These are phyloP conservation scores for Camponotus vicinus DNA, from an alignment of 1,140 invertebrate genomes.

Conservation along the genomic window DNA sequence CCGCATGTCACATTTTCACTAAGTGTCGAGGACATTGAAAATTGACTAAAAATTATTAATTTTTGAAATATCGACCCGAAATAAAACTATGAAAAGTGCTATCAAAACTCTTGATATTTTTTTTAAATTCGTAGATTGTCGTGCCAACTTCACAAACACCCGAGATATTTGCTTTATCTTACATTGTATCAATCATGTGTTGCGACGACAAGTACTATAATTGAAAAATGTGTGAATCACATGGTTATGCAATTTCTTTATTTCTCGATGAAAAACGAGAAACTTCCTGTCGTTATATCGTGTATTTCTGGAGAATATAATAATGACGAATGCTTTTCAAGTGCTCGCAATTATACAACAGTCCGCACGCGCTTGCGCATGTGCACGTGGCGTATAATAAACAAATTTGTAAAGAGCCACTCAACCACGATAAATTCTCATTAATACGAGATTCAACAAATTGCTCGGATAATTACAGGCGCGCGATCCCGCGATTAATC, in stretches of 20 bases:
- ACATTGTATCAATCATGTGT: neutral
- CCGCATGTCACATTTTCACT: too few species aligned
- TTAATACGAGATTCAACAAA: constrained; percentile 84
- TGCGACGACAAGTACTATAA: neutral
- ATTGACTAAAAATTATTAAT: too few species aligned
- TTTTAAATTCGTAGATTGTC: too few species aligned
- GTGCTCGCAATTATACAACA: constrained; percentile 39
- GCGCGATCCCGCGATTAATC: constrained; percentile 81
- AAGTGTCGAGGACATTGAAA: too few species aligned
- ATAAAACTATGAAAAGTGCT: too few species aligned
- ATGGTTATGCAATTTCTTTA: neutral
- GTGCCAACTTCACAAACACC: too few species aligned
- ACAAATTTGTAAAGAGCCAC: constrained; percentile 79
- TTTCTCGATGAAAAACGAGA: neutral
- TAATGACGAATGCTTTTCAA: constrained; percentile 37
- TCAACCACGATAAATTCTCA: constrained; percentile 82
- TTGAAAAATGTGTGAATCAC: neutral
- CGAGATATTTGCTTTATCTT: neutral
- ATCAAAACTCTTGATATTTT: too few species aligned
- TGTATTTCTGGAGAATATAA: neutral
- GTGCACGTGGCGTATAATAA: constrained; percentile 61
- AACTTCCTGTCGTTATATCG: neutral
- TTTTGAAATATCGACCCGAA: too few species aligned
- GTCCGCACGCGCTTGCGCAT: constrained; percentile 8
- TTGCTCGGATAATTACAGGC: constrained; percentile 84